Conservation (phyloP, 37 sponge, comb jelly and placozoan genomes). For the Crambe crambe region DNA sequence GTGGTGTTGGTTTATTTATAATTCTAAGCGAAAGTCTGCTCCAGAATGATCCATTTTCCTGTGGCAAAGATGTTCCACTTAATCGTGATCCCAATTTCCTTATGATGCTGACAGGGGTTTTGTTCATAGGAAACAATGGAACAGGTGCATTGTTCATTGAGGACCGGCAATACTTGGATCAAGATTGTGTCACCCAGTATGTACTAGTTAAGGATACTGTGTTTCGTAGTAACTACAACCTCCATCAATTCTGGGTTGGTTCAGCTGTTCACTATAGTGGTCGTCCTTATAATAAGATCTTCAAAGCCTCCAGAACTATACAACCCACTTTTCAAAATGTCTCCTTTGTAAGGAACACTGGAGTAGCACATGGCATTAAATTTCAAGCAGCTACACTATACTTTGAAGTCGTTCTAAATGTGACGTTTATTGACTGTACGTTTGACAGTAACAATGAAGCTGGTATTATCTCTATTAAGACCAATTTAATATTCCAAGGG, state of each 20-base stretch:
- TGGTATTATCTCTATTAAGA: background rate
- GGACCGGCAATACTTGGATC: background rate
- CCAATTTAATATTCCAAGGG: background rate
- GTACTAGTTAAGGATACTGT: background rate
- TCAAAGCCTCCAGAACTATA: background rate
- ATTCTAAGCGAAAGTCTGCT: background rate
- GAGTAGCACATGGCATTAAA: background rate
- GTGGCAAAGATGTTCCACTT: background rate
- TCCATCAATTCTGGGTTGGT: background rate
- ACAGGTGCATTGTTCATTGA: background rate
- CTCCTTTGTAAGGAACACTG: background rate
- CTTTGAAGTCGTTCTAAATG: background rate
- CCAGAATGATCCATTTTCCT: background rate
- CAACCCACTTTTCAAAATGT: background rate
- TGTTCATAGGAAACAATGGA: background rate
- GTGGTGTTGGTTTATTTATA: background rate
- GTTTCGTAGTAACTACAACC: background rate
- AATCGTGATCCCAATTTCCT: background rate
- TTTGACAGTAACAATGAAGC: background rate
- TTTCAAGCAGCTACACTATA: background rate
- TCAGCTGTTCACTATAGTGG: background rate
- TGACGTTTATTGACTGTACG: slow-evolving; percentile 3
- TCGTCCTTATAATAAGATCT: background rate
- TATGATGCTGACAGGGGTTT: background rate
- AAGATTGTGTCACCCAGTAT: background rate